These are phyloP conservation scores for Agriopis leucophaearia DNA, from an alignment of 2,888 invertebrate species.

Conservation along the genomic window DNA sequence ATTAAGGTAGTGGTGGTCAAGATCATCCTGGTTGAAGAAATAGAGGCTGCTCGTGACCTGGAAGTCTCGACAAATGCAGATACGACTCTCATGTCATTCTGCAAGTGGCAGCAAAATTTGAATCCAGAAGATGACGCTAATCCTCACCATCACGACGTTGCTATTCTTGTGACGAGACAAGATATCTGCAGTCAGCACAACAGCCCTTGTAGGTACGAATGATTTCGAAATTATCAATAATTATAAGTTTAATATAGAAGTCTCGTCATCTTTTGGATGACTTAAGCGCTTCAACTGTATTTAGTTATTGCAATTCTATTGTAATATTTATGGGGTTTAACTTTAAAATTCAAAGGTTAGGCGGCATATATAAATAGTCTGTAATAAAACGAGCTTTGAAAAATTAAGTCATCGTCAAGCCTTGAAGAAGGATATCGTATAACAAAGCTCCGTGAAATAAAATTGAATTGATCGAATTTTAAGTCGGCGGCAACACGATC, in stretches of 20 bases:
- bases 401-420: slow-evolving; percentile 32
- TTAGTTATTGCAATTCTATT: slow-evolving; percentile 7
- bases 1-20: slow-evolving; percentile 96
- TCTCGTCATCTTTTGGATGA: slow-evolving; percentile 12
- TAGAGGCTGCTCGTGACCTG: slow-evolving; percentile 87
- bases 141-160: slow-evolving; percentile 96
- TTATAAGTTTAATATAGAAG: slow-evolving; percentile 12
- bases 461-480: slow-evolving; percentile 33
- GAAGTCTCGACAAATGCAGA: slow-evolving; percentile 94
- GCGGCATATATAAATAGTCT: slow-evolving; percentile 14
- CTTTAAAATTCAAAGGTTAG: slow-evolving; percentile 18
- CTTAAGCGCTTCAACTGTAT: background rate
- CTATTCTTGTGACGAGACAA: slow-evolving; percentile 93
- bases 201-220: slow-evolving; percentile 83
- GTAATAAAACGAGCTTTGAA: slow-evolving; percentile 27
- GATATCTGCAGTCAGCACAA: slow-evolving; percentile 89
- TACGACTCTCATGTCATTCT: slow-evolving; percentile 93
- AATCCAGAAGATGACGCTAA: slow-evolving; percentile 92
- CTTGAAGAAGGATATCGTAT: slow-evolving; percentile 22
- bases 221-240: slow-evolving; percentile 17
- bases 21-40: slow-evolving; percentile 91
- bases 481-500: slow-evolving; percentile 39
- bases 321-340: background rate
- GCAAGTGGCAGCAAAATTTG: slow-evolving; percentile 92
- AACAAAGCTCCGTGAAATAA: slow-evolving; percentile 36